These are phyloP conservation scores for Sitodiplosis mosellana DNA, from an alignment of 1,140 invertebrate genomes.

Conservation along the genomic window DNA sequence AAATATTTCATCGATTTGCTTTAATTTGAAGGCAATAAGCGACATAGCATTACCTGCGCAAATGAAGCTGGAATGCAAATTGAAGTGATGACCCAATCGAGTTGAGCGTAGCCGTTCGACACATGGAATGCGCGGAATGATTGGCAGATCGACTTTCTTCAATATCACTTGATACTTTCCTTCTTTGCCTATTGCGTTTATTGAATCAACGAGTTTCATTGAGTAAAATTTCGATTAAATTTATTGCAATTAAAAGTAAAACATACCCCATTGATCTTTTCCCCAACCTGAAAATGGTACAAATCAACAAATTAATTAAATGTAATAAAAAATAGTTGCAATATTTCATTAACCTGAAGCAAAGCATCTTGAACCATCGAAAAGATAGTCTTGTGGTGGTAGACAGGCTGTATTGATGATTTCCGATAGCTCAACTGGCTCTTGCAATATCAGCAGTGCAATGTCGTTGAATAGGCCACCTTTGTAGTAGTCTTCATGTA, in stretches of 20 bases:
- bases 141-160: slow-evolving; percentile 35
- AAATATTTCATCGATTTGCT: too few species aligned
- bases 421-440: slow-evolving; percentile 33
- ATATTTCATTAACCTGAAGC: slow-evolving; percentile 28
- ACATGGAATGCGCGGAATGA: slow-evolving; percentile 32
- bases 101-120: slow-evolving; percentile 31
- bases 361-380: slow-evolving; percentile 36
- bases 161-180: slow-evolving; percentile 40
- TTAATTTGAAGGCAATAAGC: too few species aligned
- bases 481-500: slow-evolving; percentile 28
- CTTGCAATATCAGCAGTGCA: slow-evolving; percentile 39
- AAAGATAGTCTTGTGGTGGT: slow-evolving; percentile 27
- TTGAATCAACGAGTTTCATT: too few species aligned
- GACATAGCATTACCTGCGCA: slow-evolving; percentile 33
- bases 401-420: slow-evolving; percentile 57
- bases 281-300: too few species aligned
- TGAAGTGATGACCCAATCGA: slow-evolving; percentile 33
- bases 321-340: too few species aligned
- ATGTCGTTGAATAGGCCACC: slow-evolving; percentile 45
- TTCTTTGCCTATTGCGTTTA: slow-evolving; percentile 33
- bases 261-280: too few species aligned
- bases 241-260: too few species aligned
- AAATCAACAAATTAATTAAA: too few species aligned
- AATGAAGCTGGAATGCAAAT: slow-evolving; percentile 35
- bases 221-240: too few species aligned